Base-by-base conservation (phyloP, 2,797 vertebrate species). In the Pseudomugil tenellus region DNA sequence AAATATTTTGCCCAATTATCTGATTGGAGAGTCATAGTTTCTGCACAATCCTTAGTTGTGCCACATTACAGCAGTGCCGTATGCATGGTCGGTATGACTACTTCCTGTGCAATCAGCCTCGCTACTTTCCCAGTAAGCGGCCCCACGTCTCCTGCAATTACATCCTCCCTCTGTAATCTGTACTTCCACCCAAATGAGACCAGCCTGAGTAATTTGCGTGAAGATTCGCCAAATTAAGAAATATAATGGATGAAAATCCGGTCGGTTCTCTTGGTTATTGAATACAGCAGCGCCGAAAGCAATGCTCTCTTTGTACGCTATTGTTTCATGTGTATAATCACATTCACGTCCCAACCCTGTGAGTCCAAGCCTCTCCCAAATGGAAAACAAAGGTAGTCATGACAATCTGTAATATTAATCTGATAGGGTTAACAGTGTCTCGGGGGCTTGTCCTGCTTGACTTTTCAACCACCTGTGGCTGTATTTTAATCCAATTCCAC, bases 381-480 rank as follows among this genome's bases (percentile, higher is more conserved):
- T 77, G 81, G 79, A 85, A 92, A 86, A 91, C 85, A 93, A 90
- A 86, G 82, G 73, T 63, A 62, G 84, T 88, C 79, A 80, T 90
- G 89, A 87, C 88, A 89, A 92, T 92, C 89, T 90, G 91, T 91
- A 92, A 93, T 90, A 92, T 93, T 93, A 92, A 94, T 92, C 88
- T 73, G 88, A 94, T 92, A 91, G 88, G 77, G 77, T 85, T 91
- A 92, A 93, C 88, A 74, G 75, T 72, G 82, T 89, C 87, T 84
- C 58, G 51, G 57, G 83, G 88, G 87, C 83, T 85, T 84, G 72
- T 84, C 72, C 69, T 71, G 80, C 76, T 58, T 67, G 76, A 87
- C 72, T 87, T 29, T 76, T 48, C 70, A 52, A 81, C 84, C 87
- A 93, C 90, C 89, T 90, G 86, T 92, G 90, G 91, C 87, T 83